phyloP scores from a whole-genome alignment of 2,113 vertebrate genomes.

The Columbina picui region DNA sequence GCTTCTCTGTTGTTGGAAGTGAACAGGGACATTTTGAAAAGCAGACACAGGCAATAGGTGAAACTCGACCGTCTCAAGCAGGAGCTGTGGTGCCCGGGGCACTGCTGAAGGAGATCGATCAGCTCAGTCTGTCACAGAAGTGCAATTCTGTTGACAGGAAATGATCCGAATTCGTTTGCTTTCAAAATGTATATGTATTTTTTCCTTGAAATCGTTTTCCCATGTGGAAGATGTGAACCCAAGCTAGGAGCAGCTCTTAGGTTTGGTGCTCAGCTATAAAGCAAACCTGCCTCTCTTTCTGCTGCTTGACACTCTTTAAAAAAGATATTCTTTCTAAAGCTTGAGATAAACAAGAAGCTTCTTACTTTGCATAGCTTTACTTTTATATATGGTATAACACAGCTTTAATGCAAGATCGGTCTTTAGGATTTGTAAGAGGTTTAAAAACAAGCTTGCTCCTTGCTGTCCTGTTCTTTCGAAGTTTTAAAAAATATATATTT shows the following conservation, averaged over 20 bases:
- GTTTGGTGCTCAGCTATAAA: neutral
- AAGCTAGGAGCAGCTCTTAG: neutral
- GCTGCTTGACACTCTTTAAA: neutral
- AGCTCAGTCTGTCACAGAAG: neutral
- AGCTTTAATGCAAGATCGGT: neutral
- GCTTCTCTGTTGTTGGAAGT: neutral
- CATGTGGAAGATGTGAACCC: neutral
- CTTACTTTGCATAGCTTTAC: neutral
- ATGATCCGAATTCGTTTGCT: neutral
- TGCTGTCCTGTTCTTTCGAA: neutral
- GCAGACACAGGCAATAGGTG: neutral
- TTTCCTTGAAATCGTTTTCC: neutral
- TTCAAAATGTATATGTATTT: neutral
- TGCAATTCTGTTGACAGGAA: neutral
- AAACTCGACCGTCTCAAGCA: neutral
- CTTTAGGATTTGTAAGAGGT: neutral
- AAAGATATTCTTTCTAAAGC: neutral
- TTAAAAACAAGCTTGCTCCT: neutral
- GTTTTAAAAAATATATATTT: neutral
- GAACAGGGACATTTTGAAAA: neutral
- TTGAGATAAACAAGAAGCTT: neutral
- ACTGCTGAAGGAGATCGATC: neutral
- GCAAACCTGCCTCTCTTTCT: neutral
- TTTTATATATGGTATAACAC: neutral
- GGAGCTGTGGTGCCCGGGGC: fast-evolving